Conservation (phyloP, 2,888 invertebrate genomes). For the Pammene aurita region DNA sequence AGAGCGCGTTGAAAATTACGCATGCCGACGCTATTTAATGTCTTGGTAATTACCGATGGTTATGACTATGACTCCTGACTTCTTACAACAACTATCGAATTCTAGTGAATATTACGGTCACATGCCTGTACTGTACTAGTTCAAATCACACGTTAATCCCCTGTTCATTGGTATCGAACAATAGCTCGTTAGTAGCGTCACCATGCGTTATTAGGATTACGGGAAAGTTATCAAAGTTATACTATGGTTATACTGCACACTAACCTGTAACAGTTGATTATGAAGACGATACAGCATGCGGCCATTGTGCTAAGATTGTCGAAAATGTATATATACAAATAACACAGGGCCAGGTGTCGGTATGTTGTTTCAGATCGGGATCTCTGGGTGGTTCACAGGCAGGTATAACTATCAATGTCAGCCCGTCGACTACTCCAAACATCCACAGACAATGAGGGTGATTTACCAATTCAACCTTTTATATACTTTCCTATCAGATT, state of each 20-base stretch:
- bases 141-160: background rate
- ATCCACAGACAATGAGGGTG: conserved; percentile 96
- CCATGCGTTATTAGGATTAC: conserved; percentile 35
- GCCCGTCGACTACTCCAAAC: conserved; percentile 97
- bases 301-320: conserved; percentile 30
- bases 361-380: conserved; percentile 90
- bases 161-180: conserved; percentile 16
- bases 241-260: conserved; percentile 30
- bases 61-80: too few relatives aligned
- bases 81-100: background rate
- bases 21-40: conserved; percentile 11
- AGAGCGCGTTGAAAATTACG: conserved; percentile 23
- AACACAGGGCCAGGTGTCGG: conserved; percentile 75
- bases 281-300: conserved; percentile 33
- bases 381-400: conserved; percentile 97
- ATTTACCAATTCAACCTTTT: conserved; percentile 72
- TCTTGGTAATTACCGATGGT: background rate
- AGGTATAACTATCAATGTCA: conserved; percentile 98
- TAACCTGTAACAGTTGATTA: conserved; percentile 37
- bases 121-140: background rate
- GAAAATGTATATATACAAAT: conserved; percentile 48
- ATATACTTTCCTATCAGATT: conserved; percentile 42
- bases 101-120: background rate
- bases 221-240: conserved; percentile 35
- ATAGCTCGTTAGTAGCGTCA: conserved; percentile 29